Evolutionary conservation across 2,888 invertebrate species (phyloP).

Genomic region (Diadegma fenestrale): DNA sequence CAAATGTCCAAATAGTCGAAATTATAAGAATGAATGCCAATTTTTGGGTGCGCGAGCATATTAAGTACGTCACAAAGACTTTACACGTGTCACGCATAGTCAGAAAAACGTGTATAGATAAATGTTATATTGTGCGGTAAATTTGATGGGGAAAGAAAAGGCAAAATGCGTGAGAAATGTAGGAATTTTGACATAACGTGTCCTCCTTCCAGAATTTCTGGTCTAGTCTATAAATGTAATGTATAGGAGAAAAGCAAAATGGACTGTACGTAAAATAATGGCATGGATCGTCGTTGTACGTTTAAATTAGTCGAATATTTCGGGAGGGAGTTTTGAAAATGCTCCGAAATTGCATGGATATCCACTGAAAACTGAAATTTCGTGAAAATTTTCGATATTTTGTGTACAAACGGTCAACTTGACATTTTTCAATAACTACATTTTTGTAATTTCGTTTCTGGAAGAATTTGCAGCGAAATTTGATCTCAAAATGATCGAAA

Average conservation of each 20-base stretch:
- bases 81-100: constrained; percentile 21
- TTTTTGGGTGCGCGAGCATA: constrained; percentile 33
- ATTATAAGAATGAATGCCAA: constrained; percentile 36
- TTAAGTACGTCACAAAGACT: constrained; percentile 25
- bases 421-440: too few species aligned
- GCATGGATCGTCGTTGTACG: constrained; percentile 51
- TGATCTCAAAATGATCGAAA: too few species aligned
- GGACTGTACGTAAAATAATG: constrained; percentile 31
- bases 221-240: constrained; percentile 53
- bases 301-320: constrained; percentile 50
- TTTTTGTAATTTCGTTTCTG: too few species aligned
- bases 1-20: constrained; percentile 78
- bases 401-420: too few species aligned
- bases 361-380: neutral
- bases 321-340: constrained; percentile 6
- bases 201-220: constrained; percentile 33
- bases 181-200: constrained; percentile 13
- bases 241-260: constrained; percentile 24
- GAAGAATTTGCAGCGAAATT: too few species aligned
- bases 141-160: neutral
- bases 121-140: constrained; percentile 20
- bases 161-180: constrained; percentile 10
- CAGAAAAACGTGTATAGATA: constrained; percentile 32
- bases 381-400: too few species aligned
- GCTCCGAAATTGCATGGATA: constrained; percentile 14